Conservation (phyloP, 2,113 vertebrate species). For the Muntiacus reevesi region DNA sequence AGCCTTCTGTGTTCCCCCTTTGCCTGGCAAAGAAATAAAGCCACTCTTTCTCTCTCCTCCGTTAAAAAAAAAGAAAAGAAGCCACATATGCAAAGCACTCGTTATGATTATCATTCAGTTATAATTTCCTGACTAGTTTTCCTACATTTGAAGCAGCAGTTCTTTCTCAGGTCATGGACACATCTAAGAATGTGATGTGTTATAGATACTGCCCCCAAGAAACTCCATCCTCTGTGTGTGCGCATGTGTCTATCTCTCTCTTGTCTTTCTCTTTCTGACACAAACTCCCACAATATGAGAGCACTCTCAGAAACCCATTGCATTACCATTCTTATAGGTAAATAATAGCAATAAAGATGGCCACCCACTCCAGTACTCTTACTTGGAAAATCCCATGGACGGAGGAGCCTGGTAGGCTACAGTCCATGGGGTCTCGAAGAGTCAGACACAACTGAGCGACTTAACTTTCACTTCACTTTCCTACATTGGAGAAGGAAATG, state of each 20-base stretch:
- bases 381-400: too few species aligned
- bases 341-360: neutral
- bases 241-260: neutral
- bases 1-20: neutral
- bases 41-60: neutral
- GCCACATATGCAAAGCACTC: fast-evolving
- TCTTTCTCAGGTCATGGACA: neutral
- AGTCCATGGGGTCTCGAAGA: too few species aligned
- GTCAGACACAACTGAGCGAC: too few species aligned
- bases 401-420: too few species aligned
- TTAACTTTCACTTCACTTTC: too few species aligned
- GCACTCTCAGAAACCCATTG: neutral
- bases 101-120: fast-evolving
- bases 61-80: neutral
- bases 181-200: neutral
- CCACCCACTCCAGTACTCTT: too few species aligned
- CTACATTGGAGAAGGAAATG: too few species aligned
- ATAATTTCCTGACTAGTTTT: neutral
- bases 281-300: fast-evolving
- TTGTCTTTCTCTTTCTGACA: neutral
- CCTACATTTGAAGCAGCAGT: neutral
- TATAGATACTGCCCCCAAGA: neutral
- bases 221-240: neutral
- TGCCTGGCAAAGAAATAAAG: neutral
- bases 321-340: too few species aligned